Base-by-base conservation (phyloP, 92 coral and sea anemone species). In the Phymanthus crucifer region DNA sequence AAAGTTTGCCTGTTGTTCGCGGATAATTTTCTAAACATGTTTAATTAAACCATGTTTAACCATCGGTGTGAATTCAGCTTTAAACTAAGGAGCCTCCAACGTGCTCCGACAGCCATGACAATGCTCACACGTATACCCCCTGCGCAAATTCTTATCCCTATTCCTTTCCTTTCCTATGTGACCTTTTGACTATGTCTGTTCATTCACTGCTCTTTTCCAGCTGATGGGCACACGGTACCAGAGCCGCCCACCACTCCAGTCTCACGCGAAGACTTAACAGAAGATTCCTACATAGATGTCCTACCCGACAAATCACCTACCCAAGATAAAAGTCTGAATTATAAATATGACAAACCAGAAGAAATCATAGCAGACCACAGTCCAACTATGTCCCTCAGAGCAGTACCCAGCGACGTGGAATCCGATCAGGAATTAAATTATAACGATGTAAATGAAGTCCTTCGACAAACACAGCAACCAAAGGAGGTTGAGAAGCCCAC, bases 261-360 rank as follows among this genome's bases (percentile, higher is more conserved):
- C 26, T 29, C 68, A 27, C 68, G 68, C 13, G 68, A 29, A 29
- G 1, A 34, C 58, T 1, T 18, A 45, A 74, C 64, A 40, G 67
- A 54, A 32, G 45, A 24, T 18, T 24, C 70, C 36, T 61, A 61
- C 68, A 23, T 31, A 12, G 32, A 56, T 6, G 38, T 50, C 3
- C 33, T 57, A 26, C 56, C 72, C 57, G 46, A 31, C 32, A 66
- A 66, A 58, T 48, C 65, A 11, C 27, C 37, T 38, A 14, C 21
- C 24, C 32, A 35, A 24, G 50, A 71, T 14, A 68, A 65, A 48
- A 68, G 83, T 17, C 40, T 79, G 31, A 68, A 71, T 35, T 68
- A 72, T 11, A 70, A 72, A n/a, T 80, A 80, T 78, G 78, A 80
- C 47, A 68, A 72, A 56, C 84, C 84, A 24, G 84, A 80, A 56